Evolutionary conservation across 2,888 invertebrate genomes (phyloP), one percentile per base, ranked within the genome.

Genomic region (Drosophila borborema): DNA sequence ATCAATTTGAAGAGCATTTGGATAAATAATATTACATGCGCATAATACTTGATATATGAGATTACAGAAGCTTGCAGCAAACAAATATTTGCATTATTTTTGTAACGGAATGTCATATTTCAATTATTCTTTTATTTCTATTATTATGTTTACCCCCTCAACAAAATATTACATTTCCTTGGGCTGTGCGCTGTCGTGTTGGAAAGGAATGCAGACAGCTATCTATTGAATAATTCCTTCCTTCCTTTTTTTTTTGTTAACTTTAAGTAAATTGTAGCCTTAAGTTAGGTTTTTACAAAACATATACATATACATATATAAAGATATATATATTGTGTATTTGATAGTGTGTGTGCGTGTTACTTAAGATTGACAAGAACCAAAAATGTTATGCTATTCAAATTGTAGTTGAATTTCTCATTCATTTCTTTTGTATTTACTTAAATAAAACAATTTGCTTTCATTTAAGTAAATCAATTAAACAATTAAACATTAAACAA

Each of bases 371-470:
- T 46, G 64, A 80, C 69, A 64, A 66, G 31, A 89, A 87, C 89
- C 84, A 87, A 84, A 84, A 87, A 89, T 60, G 76, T 81, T 84
- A 89, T 84, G 74, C 89, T 84, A 89, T 89, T 84, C 84, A 89
- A 79, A 74, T 76, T 79, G 68, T 84, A 84, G 85, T 78, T 81
- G 60, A 87, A 86, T 81, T 89, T 64, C 48, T 8, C 34, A 51
- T 41, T 54, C 8, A 43, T 51, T 67, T 48, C n/a, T 46, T 71
- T 66, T 73, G 63, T 69, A 64, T 67, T 64, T 72, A 61, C 73
- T 72, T 85, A 66, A 74, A 41, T 65, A 56, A 61, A 49, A 40
- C 20, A 46, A 49, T 64, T 34, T 61, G 62, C 49, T 60, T 55
- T 71, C 70, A 45, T 40, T 40, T 31, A 67, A 53, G 28, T 48